Evolutionary conservation across 2,113 vertebrate genomes (phyloP).

Genomic region (Tauraco erythrolophus): DNA sequence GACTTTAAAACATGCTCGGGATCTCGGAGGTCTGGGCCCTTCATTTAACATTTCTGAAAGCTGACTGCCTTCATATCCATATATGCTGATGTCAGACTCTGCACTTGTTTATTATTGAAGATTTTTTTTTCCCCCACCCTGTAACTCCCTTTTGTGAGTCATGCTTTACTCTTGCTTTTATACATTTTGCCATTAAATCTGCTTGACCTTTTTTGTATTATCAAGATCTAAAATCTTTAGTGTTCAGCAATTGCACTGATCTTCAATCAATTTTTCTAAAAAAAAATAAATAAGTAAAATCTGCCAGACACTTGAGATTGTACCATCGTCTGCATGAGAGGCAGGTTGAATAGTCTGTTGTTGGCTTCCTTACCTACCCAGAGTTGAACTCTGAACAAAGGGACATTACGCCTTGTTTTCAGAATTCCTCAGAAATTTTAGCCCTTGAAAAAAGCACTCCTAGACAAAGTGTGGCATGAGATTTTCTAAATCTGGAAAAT

Average conservation of each 20-base stretch:
- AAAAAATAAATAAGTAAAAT: neutral
- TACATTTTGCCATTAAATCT: neutral
- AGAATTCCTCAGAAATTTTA: neutral
- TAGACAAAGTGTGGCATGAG: neutral
- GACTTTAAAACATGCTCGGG: neutral
- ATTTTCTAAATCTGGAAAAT: conserved; percentile 26
- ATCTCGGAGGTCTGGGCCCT: neutral
- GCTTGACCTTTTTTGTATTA: conserved; percentile 8
- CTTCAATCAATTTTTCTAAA: conserved; percentile 2
- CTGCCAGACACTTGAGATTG: neutral
- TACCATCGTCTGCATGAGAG: neutral
- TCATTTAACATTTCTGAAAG: neutral
- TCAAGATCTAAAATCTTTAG: neutral
- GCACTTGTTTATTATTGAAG: neutral
- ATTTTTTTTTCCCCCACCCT: no score
- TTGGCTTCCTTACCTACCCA: neutral
- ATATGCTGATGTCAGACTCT: neutral
- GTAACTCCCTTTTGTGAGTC: neutral
- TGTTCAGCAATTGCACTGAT: neutral
- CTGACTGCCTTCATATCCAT: neutral
- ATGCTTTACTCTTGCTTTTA: neutral
- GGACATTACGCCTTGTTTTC: neutral
- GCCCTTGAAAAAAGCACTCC: neutral
- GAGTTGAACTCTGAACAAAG: neutral
- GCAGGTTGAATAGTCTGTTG: neutral